These are phyloP conservation scores for Threskiornis aethiopicus DNA, from an alignment of 2,797 vertebrate genomes.

Conservation along the genomic window DNA sequence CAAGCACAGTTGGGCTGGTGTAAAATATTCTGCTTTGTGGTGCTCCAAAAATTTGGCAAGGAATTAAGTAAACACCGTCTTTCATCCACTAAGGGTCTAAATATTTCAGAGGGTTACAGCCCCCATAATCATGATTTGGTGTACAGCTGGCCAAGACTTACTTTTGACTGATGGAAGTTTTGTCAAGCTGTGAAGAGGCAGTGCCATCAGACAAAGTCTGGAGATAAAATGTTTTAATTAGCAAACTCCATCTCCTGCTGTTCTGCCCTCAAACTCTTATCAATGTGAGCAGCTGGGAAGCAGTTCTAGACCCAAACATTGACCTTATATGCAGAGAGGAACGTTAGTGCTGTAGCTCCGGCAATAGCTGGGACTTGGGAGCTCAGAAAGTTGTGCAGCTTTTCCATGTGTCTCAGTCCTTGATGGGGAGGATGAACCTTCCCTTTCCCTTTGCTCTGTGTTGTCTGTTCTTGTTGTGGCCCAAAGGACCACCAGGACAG, in stretches of 20 bases:
- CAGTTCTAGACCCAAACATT: background rate
- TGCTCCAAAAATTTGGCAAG: background rate
- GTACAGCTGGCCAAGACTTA: background rate
- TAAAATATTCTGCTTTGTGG: background rate
- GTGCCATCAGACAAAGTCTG: background rate
- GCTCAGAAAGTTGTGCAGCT: background rate
- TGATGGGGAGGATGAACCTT: background rate
- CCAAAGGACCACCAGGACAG: background rate
- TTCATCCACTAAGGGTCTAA: background rate
- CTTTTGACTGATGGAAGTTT: background rate
- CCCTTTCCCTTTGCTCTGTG: background rate
- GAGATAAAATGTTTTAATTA: background rate
- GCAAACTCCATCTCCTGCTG: background rate
- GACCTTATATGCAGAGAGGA: background rate
- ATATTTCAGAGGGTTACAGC: background rate
- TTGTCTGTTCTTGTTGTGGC: accelerated
- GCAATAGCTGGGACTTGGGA: background rate
- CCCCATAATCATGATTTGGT: accelerated
- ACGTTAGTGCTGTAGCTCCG: background rate
- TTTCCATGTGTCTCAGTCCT: background rate
- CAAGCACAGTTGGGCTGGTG: background rate
- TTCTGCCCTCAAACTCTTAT: background rate
- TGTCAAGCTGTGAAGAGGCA: background rate
- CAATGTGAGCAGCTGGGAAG: background rate
- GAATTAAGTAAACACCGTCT: background rate